Evolutionary conservation across 1,140 invertebrate genomes (phyloP).

Genomic region (Chrysomallon squamiferum): DNA sequence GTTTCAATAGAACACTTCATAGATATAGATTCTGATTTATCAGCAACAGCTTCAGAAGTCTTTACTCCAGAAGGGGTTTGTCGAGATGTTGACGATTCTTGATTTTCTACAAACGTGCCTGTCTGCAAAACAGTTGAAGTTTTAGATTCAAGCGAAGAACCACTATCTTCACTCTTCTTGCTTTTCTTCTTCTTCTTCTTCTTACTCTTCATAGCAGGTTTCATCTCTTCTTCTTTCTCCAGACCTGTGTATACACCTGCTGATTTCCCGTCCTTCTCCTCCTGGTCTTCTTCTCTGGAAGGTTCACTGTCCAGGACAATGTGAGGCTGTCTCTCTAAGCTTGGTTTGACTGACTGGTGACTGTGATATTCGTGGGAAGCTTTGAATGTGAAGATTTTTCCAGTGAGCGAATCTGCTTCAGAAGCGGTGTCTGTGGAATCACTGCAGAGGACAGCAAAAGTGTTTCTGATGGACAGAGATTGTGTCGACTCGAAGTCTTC

Average conservation of each 20-base stretch:
- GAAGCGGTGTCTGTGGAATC: constrained; percentile 9
- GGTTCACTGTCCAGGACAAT: background rate
- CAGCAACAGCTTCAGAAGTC: too few species aligned
- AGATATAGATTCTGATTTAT: too few species aligned
- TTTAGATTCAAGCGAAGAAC: too few species aligned
- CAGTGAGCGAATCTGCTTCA: background rate
- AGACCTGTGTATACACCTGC: background rate
- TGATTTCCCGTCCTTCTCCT: constrained; percentile 9
- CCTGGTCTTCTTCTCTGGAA: background rate
- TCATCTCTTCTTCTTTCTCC: too few species aligned
- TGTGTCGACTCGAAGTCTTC: background rate
- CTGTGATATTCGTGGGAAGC: background rate
- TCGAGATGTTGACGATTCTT: too few species aligned
- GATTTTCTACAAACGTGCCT: too few species aligned
- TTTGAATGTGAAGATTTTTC: background rate
- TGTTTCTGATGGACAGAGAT: background rate
- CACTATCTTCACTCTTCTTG: too few species aligned
- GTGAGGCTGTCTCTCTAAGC: background rate
- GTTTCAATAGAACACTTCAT: too few species aligned
- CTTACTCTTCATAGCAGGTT: too few species aligned
- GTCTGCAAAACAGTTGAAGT: too few species aligned
- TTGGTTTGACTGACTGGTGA: background rate
- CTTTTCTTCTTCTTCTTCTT: too few species aligned
- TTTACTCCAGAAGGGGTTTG: too few species aligned
- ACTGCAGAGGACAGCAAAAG: constrained; percentile 6